Conservation (phyloP, 2,888 invertebrate genomes). For the Lycocerus yunnanus region DNA sequence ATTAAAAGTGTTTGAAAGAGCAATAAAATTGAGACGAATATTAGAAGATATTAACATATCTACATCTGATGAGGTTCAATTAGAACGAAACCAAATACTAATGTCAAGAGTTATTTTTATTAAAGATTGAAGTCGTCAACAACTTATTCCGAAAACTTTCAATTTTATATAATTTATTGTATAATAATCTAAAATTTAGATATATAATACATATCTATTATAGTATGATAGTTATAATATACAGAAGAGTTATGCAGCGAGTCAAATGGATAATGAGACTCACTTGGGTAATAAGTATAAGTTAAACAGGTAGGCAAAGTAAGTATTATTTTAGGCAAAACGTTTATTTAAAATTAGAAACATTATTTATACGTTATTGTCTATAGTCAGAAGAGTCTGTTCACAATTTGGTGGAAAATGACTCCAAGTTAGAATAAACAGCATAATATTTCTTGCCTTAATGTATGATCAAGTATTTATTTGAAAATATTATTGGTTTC, state of each 20-base stretch:
- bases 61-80: no score
- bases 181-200: no score
- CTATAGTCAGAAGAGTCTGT: neutral
- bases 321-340: neutral
- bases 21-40: no score
- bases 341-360: neutral
- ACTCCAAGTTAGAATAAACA: neutral
- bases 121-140: no score
- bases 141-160: no score
- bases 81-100: no score
- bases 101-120: no score
- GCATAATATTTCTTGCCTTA: neutral
- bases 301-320: neutral
- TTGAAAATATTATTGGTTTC: neutral
- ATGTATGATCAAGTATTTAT: neutral
- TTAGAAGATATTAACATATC: no score
- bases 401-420: neutral
- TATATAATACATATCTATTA: no score
- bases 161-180: no score
- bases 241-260: neutral
- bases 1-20: no score
- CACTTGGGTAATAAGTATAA: neutral
- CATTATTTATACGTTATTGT: neutral
- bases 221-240: neutral
- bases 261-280: neutral